phyloP scores from a whole-genome alignment of 2,113 vertebrate genomes.

The Glaucomys volans region DNA sequence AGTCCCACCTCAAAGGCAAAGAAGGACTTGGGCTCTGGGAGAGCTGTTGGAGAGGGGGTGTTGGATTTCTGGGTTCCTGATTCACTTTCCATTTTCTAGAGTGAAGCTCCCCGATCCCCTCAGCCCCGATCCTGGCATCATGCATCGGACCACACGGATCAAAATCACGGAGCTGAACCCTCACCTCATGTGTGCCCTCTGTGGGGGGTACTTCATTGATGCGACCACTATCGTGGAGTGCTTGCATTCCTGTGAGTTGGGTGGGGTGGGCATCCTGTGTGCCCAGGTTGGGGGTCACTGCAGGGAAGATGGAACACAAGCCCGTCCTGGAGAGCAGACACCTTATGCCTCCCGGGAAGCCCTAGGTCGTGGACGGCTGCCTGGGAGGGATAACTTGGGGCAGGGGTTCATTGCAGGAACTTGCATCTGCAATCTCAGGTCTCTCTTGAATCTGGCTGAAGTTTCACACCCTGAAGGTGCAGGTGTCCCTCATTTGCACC shows the following conservation, averaged over 20 bases:
- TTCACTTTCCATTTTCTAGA: constrained; percentile 39
- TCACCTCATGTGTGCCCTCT: constrained; percentile 93
- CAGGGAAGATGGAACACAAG: not conserved
- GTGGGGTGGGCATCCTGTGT: not conserved
- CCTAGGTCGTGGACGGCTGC: not conserved
- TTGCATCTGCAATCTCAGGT: not conserved
- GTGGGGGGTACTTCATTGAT: constrained; percentile 96
- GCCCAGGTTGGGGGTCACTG: accelerated
- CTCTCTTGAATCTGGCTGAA: not conserved
- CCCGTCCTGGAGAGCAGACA: not conserved
- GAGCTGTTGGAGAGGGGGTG: not conserved
- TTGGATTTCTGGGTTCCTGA: not conserved
- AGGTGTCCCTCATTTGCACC: not conserved
- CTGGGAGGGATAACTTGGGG: not conserved
- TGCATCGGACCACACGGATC: constrained; percentile 89
- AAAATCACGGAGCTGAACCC: constrained; percentile 91
- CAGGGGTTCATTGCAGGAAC: not conserved
- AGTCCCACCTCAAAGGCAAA: not conserved
- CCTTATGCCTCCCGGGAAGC: not conserved
- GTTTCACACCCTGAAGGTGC: not conserved
- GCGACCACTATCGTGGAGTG: constrained; percentile 97
- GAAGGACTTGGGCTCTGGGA: not conserved
- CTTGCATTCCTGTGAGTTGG: constrained; percentile 95
- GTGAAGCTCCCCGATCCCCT: constrained; percentile 9
- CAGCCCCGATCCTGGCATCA: constrained; percentile 69